Percentiles rank a stretch among this genome's conserved stretches.
These are phyloP conservation scores for Passer domesticus DNA, from an alignment of 2,113 vertebrate species.

Conservation along the genomic window DNA sequence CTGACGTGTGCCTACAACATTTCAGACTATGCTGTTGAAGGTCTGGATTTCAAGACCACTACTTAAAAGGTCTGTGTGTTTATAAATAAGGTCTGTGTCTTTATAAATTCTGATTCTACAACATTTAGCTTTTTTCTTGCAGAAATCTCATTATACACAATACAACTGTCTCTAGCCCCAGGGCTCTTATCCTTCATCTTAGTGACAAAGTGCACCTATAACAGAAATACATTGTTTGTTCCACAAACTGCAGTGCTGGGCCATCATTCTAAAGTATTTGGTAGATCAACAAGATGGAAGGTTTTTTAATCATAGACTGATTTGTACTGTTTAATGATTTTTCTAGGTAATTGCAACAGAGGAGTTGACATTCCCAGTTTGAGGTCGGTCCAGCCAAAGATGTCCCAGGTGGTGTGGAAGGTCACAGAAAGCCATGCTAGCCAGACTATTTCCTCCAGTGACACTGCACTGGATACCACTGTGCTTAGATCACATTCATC, in stretches of 20 bases:
- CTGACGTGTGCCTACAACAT: background rate
- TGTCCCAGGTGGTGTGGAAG: background rate
- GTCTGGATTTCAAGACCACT: background rate
- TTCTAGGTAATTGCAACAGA: background rate
- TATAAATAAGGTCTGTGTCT: background rate
- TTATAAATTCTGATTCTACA: background rate
- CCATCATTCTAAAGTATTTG: background rate
- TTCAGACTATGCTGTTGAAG: background rate
- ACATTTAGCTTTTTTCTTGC: background rate
- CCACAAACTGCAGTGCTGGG: background rate
- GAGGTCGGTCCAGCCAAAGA: background rate
- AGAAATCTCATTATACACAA: background rate
- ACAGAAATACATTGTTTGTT: background rate
- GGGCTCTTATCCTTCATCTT: background rate
- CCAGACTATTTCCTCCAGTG: background rate
- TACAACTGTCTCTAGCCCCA: background rate
- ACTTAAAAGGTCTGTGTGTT: background rate
- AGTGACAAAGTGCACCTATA: background rate
- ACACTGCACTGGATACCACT: background rate
- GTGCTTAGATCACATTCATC: background rate
- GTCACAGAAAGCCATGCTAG: background rate
- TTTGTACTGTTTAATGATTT: background rate
- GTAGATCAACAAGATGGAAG: background rate
- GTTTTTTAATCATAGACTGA: background rate
- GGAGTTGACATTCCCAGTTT: background rate